Percentiles rank a stretch among this genome's conserved stretches.
phyloP scores from a whole-genome alignment of 2,113 vertebrate genomes.

The Sorex araneus region DNA sequence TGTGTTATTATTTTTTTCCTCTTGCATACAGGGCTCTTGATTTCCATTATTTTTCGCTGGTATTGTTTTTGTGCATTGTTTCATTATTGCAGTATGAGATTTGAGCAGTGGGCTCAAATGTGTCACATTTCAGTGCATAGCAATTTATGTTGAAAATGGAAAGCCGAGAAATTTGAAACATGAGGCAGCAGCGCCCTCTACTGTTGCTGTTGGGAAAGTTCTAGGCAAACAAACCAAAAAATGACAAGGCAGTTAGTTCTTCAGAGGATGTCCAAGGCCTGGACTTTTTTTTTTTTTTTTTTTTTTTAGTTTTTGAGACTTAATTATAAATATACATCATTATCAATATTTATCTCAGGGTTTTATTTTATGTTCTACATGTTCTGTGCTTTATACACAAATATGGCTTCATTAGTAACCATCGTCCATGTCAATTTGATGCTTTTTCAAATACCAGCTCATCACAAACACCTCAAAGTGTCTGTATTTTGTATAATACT shows the following conservation, averaged over 20 bases:
- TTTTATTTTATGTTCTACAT: slow-evolving; percentile 44
- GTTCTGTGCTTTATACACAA: slow-evolving; percentile 12
- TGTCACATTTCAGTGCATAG: slow-evolving; percentile 66
- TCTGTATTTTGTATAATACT: background rate
- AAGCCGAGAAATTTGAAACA: slow-evolving; percentile 32
- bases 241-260: background rate
- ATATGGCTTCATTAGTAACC: background rate
- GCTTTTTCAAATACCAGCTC: slow-evolving; percentile 37
- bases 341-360: slow-evolving; percentile 50
- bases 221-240: background rate
- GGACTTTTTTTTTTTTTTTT: background rate
- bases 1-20: slow-evolving; percentile 69
- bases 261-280: background rate
- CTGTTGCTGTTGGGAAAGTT: slow-evolving; percentile 72
- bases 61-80: slow-evolving; percentile 73
- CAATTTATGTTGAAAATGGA: slow-evolving; percentile 76
- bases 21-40: slow-evolving; percentile 64
- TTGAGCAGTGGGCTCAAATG: slow-evolving; percentile 52
- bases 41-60: slow-evolving; percentile 60
- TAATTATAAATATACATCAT: slow-evolving; percentile 53
- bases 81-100: slow-evolving; percentile 75
- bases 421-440: background rate
- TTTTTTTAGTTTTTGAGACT: slow-evolving; percentile 40
- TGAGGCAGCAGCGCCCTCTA: slow-evolving; percentile 90
- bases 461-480: slow-evolving; percentile 52